A percentile compares a stretch with the other conserved stretches of the same genome.
Conservation (phyloP, 2,113 vertebrate genomes). For the Ctenomys sociabilis region DNA sequence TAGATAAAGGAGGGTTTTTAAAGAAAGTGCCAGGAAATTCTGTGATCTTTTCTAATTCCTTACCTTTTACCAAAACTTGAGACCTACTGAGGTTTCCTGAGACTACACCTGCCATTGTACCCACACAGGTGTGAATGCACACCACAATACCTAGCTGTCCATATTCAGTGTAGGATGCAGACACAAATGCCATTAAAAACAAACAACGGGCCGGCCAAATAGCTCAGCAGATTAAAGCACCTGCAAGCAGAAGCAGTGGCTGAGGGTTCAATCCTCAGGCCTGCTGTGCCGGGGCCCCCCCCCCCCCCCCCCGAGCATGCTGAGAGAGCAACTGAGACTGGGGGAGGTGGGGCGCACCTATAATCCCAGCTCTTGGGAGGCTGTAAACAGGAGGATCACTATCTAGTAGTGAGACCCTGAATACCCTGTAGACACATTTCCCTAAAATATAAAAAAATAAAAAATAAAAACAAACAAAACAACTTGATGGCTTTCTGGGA, state of each 20-base stretch:
- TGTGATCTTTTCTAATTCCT: neutral
- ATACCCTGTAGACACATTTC: too few relatives aligned
- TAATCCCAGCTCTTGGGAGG: too few relatives aligned
- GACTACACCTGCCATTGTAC: neutral
- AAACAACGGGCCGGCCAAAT: too few relatives aligned
- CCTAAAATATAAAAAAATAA: neutral
- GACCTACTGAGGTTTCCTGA: neutral
- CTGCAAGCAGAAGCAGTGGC: too few relatives aligned
- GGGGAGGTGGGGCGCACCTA: too few relatives aligned
- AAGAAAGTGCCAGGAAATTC: conserved; percentile 14
- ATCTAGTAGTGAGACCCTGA: too few relatives aligned
- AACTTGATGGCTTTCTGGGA: neutral
- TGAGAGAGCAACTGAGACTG: too few relatives aligned
- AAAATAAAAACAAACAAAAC: neutral
- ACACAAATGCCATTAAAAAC: neutral
- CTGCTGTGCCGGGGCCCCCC: too few relatives aligned
- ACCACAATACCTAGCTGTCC: neutral
- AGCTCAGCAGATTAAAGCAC: too few relatives aligned
- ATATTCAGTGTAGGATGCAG: neutral
- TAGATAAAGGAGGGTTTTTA: neutral
- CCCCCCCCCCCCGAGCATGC: too few relatives aligned
- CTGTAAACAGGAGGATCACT: too few relatives aligned
- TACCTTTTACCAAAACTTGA: neutral
- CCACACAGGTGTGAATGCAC: neutral
- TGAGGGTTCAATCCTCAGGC: too few relatives aligned